Evolutionary conservation across 2,113 vertebrate species (phyloP).

Genomic region (Pachyramphus minor): DNA sequence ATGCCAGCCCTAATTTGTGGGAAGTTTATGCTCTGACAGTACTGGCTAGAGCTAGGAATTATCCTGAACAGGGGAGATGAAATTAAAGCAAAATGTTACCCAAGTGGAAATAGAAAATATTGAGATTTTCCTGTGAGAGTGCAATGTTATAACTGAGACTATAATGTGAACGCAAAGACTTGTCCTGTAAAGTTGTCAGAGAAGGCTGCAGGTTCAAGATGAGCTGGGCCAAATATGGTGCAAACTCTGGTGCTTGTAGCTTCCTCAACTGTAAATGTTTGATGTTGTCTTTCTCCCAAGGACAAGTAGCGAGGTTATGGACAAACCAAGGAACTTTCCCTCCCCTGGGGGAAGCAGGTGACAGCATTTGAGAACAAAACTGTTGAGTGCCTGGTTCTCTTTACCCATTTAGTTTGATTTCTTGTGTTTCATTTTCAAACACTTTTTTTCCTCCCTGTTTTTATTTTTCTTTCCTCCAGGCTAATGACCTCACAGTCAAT

Average conservation of each 20-base stretch:
- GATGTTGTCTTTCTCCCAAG: neutral
- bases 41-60: neutral
- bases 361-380: neutral
- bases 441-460: neutral
- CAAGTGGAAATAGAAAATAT: neutral
- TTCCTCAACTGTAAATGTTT: neutral
- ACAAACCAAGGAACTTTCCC: neutral
- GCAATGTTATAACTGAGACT: neutral
- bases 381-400: neutral
- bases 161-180: neutral
- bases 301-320: neutral
- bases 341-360: neutral
- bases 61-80: neutral
- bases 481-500: neutral
- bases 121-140: neutral
- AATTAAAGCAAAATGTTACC: neutral
- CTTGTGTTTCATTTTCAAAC: neutral
- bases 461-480: no score
- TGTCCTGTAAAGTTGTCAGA: neutral
- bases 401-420: neutral
- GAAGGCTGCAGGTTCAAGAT: neutral
- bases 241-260: neutral
- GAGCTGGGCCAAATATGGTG: neutral
- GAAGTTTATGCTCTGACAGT: neutral
- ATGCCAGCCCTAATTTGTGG: neutral